phyloP scores from a whole-genome alignment of 1,140 invertebrate species.

The Drosophila carrolli region DNA sequence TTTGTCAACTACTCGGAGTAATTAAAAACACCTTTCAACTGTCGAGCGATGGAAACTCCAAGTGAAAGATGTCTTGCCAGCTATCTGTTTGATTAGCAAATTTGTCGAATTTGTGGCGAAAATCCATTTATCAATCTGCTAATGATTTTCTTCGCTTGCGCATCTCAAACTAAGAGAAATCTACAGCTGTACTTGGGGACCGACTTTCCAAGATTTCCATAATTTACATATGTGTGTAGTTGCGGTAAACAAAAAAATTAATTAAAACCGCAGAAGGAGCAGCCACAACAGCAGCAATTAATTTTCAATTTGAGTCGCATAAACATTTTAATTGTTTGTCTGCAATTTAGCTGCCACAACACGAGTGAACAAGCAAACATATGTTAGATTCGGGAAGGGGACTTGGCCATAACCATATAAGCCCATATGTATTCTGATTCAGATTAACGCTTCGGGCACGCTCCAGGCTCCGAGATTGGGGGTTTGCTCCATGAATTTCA shows the following conservation, averaged over 20 bases:
- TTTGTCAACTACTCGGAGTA: conserved; percentile 73
- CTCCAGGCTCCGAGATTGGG: conserved; percentile 20
- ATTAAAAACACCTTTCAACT: conserved; percentile 84
- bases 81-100: conserved; percentile 76
- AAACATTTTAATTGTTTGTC: conserved; percentile 80
- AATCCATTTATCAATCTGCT: conserved; percentile 71
- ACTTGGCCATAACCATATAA: conserved; percentile 19
- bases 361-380: conserved; percentile 73
- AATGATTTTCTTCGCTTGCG: conserved; percentile 51
- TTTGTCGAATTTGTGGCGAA: conserved; percentile 76
- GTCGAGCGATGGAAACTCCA: conserved; percentile 34
- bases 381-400: conserved; percentile 40
- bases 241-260: conserved; percentile 39
- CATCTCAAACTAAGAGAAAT: neutral
- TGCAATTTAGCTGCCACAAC: conserved; percentile 56
- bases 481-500: conserved; percentile 66
- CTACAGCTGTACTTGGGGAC: conserved; percentile 2
- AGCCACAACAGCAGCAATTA: conserved; percentile 56
- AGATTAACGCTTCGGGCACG: conserved; percentile 66
- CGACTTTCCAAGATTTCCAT: conserved; percentile 19
- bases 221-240: conserved; percentile 34
- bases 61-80: conserved; percentile 36
- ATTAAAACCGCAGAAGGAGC: conserved; percentile 32
- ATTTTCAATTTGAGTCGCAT: conserved; percentile 75
- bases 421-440: conserved; percentile 34